These are phyloP conservation scores for Ferdinandea cuprea DNA, from an alignment of 2,888 invertebrate genomes.

Conservation along the genomic window DNA sequence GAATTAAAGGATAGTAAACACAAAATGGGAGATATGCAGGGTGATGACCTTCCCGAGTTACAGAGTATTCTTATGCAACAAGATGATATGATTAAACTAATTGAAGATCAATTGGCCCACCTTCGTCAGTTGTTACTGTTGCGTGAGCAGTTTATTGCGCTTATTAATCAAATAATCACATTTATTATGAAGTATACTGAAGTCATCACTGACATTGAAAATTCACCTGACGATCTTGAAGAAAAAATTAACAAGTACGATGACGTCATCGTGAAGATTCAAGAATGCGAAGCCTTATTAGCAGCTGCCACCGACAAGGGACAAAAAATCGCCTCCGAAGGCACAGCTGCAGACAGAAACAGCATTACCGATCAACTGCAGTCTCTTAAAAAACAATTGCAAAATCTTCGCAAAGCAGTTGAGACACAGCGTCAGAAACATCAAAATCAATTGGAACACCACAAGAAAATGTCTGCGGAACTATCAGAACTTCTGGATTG, in stretches of 20 bases:
- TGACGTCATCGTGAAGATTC: conserved; percentile 92
- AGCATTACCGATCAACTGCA: conserved; percentile 94
- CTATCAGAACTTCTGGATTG: conserved; percentile 92
- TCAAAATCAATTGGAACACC: conserved; percentile 93
- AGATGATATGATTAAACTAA: conserved; percentile 92
- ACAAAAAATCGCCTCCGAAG: conserved; percentile 95
- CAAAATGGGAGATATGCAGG: conserved; percentile 90
- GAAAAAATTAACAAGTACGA: conserved; percentile 95
- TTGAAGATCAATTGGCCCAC: conserved; percentile 93
- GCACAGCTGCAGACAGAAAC: conserved; percentile 93
- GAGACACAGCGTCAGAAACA: conserved; percentile 94
- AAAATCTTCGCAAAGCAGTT: conserved; percentile 90
- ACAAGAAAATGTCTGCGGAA: conserved; percentile 92
- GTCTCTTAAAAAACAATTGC: conserved; percentile 92
- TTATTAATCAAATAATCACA: conserved; percentile 93
- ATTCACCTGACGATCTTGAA: conserved; percentile 90
- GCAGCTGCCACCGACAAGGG: conserved; percentile 96
- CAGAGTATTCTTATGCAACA: conserved; percentile 91
- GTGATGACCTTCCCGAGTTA: conserved; percentile 90
- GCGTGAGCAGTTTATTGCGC: conserved; percentile 93
- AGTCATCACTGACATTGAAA: conserved; percentile 92
- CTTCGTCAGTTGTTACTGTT: conserved; percentile 90
- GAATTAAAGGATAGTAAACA: conserved; percentile 91
- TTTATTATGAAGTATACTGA: conserved; percentile 94
- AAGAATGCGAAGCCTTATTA: conserved; percentile 94